These are phyloP conservation scores for Linnaemya vulpina DNA, from an alignment of 2,888 invertebrate genomes.

Conservation along the genomic window DNA sequence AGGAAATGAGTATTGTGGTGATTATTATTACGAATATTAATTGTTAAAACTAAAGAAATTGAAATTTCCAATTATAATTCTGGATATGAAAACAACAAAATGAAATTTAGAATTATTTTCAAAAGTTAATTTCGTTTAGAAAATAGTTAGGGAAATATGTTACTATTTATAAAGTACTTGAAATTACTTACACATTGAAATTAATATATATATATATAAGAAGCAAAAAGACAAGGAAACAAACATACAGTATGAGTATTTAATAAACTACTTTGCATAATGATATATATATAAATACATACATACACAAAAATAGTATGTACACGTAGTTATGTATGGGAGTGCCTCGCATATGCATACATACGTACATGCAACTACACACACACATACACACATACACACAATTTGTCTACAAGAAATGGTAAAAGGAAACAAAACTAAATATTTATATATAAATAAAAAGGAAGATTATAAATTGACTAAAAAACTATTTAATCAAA, in stretches of 20 bases:
- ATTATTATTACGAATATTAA: constrained; percentile 27
- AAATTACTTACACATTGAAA: constrained; percentile 58
- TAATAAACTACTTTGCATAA: constrained; percentile 29
- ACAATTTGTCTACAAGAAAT: constrained; percentile 10
- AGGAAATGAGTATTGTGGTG: not conserved
- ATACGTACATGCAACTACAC: too few species aligned
- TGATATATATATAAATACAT: not conserved
- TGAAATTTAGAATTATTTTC: constrained; percentile 38
- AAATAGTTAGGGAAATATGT: constrained; percentile 74
- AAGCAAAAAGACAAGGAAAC: constrained; percentile 69
- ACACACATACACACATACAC: not conserved
- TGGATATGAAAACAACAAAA: not conserved
- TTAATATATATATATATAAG: constrained; percentile 29
- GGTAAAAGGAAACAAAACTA: constrained; percentile 10
- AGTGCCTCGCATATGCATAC: not conserved
- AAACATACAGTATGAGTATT: constrained; percentile 20
- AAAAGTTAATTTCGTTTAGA: constrained; percentile 63
- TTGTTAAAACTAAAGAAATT: constrained; percentile 47
- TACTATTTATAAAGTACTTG: constrained; percentile 66
- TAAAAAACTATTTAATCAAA: constrained; percentile 59
- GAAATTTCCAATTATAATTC: constrained; percentile 37
- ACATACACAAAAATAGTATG: not conserved
- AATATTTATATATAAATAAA: not conserved
- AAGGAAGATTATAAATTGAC: not conserved
- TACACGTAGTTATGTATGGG: not conserved